phyloP scores from a whole-genome alignment of 64 coral and sea anemone genomes.

The Anthopleura sola region DNA sequence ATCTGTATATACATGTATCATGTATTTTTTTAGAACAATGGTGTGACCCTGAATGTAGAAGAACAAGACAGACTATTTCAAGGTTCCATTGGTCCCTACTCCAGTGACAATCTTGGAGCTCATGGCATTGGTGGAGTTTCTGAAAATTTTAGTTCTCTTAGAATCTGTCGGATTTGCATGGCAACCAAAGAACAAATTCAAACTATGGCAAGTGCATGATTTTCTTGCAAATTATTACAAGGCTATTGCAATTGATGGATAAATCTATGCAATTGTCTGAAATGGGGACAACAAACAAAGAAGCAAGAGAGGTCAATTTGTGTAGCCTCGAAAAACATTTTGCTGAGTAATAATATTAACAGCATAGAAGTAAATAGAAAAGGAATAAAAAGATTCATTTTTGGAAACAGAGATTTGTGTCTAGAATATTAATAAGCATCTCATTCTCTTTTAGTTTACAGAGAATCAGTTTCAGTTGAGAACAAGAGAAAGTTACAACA shows the following conservation, averaged over 20 bases:
- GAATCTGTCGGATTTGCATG: slow-evolving; percentile 80
- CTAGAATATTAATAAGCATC: too few relatives aligned
- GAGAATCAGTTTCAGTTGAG: slow-evolving; percentile 54
- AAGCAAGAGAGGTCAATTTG: too few relatives aligned
- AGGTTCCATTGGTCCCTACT: slow-evolving; percentile 76
- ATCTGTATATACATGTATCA: not conserved
- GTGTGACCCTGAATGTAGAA: slow-evolving; percentile 43
- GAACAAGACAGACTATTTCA: slow-evolving; percentile 39
- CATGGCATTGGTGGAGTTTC: slow-evolving; percentile 59
- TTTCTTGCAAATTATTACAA: too few relatives aligned
- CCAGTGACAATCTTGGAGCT: slow-evolving; percentile 75
- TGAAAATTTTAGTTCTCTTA: slow-evolving; percentile 59
- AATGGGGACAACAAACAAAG: too few relatives aligned
- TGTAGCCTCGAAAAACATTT: too few relatives aligned
- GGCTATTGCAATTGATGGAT: too few relatives aligned
- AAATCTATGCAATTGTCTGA: too few relatives aligned
- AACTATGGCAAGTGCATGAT: slow-evolving; percentile 56
- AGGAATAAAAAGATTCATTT: not conserved
- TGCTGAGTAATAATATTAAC: too few relatives aligned
- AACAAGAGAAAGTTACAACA: slow-evolving; percentile 48
- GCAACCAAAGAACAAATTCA: slow-evolving; percentile 58
- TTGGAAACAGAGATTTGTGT: not conserved
- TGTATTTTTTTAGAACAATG: slow-evolving; percentile 64
- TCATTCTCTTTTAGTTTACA: slow-evolving; percentile 34
- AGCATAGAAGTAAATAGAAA: not conserved